Base-by-base conservation (phyloP, 2,797 vertebrate species). In the Amblyraja radiata region DNA sequence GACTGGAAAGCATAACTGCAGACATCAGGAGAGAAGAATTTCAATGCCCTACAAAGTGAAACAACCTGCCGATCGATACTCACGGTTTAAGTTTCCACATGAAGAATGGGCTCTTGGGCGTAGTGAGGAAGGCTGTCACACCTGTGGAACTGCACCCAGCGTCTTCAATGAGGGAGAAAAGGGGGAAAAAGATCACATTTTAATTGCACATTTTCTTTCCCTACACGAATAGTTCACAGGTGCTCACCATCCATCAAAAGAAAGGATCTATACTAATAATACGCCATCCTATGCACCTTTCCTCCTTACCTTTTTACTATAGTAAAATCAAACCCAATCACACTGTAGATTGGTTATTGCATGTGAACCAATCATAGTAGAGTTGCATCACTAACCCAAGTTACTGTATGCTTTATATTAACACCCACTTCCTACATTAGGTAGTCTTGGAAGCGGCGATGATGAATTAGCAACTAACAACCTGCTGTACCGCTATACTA, bases 41-140 rank as follows among this genome's bases (percentile, higher is more conserved):
- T 88, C 84, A 65, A 63, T 68, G 36, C 36, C 71, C 68, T 74
- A 74, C 68, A 91, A 25, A 73, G 68, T n/a, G 68, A 92, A 25
- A 92, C 71, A 92, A 76, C 73, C 90, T 58, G 36, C 68, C 39
- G 14, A 76, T 92, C 39, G 14, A 76, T 92, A 92, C 90, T 92
- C 90, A 92, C 90, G 68, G 90, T 92, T 76, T 92, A 92, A 76
- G 73, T 39, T 92, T 76, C 68, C 90, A 73, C 90, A 92, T 74
- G 90, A 58, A 92, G 90, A 92, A 92, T 71, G 90, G 90, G 65
- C 90, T 73, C 90, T 91, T 91, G 90, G 68, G 68, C 71, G 90
- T 73, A 76, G 90, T 76, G 46, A 74, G 90, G 71, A 76, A 25
- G 25, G 90, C 71, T 76, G 90, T 39, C 71, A 92, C 65, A 54